Evolutionary conservation across 1,140 invertebrate species (phyloP).

Genomic region (Tenebrio molitor): DNA sequence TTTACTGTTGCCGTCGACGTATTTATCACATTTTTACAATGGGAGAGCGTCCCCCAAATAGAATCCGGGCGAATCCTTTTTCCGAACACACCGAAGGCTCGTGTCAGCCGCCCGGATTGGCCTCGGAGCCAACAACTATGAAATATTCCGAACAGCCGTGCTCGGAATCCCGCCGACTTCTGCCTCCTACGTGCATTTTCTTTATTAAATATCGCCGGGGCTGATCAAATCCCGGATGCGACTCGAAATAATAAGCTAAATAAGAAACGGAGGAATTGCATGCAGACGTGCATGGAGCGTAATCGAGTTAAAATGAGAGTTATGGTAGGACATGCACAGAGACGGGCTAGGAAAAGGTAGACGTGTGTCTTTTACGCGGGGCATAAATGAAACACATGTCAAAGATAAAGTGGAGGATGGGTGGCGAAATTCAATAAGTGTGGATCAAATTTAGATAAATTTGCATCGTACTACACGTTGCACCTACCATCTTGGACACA

Average conservation of each 20-base stretch:
- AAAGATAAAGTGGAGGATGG: too few species aligned
- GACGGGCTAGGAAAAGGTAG: too few species aligned
- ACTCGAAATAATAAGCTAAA: constrained; percentile 33
- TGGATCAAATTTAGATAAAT: too few species aligned
- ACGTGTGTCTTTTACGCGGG: too few species aligned
- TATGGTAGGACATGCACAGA: too few species aligned
- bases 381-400: too few species aligned
- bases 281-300: constrained; percentile 20
- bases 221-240: constrained; percentile 27
- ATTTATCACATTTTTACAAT: constrained; percentile 50
- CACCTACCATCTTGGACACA: too few species aligned
- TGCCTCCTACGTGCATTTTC: constrained; percentile 38
- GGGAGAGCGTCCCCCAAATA: constrained; percentile 30
- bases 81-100: constrained; percentile 21
- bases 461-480: too few species aligned
- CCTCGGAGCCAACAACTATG: constrained; percentile 45
- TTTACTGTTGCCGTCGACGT: constrained; percentile 44
- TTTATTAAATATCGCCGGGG: constrained; percentile 46
- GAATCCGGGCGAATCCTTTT: constrained; percentile 32
- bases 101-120: constrained; percentile 44
- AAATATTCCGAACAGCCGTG: constrained; percentile 46
- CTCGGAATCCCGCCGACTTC: constrained; percentile 21
- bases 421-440: too few species aligned
- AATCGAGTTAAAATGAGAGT: too few species aligned
- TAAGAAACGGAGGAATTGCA: constrained; percentile 12